Evolutionary conservation across 1,140 invertebrate species (phyloP).

Genomic region (Orius laevigatus): DNA sequence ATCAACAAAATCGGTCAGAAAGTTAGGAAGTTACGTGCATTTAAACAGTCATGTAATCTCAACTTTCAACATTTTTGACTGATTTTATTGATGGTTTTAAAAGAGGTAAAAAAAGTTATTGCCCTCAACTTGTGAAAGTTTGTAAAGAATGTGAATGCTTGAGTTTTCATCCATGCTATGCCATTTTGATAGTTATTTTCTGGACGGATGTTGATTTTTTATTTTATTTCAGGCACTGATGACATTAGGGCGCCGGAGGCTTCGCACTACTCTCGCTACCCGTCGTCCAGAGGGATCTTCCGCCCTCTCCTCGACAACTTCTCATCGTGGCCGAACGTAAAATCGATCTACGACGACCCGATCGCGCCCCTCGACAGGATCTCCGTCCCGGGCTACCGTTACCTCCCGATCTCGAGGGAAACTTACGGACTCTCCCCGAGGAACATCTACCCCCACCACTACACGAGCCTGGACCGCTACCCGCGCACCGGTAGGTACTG

Average conservation of each 20-base stretch:
- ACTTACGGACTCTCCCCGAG: conserved; percentile 74
- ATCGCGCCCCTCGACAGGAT: conserved; percentile 60
- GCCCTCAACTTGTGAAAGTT: no score
- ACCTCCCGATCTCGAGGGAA: conserved; percentile 70
- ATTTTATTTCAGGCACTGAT: conserved; percentile 52
- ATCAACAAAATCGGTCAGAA: no score
- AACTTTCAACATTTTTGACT: no score
- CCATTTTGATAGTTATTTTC: not conserved
- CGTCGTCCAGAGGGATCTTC: conserved; percentile 46
- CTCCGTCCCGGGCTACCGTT: conserved; percentile 69
- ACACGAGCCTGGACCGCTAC: conserved; percentile 57
- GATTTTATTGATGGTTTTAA: no score
- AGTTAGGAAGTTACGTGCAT: no score
- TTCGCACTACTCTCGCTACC: conserved; percentile 38
- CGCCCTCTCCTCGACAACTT: conserved; percentile 33
- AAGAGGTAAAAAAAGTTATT: no score
- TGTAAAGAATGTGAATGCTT: no score
- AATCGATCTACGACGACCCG: conserved; percentile 73
- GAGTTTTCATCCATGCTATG: not conserved
- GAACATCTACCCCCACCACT: conserved; percentile 70
- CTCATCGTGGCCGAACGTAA: conserved; percentile 51
- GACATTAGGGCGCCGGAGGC: conserved; percentile 73
- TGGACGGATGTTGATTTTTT: conserved; percentile 2
- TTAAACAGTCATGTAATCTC: no score
- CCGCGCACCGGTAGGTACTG: conserved; percentile 59